Conservation (phyloP, 2,888 invertebrate species). For the Drosophila silvestris region DNA sequence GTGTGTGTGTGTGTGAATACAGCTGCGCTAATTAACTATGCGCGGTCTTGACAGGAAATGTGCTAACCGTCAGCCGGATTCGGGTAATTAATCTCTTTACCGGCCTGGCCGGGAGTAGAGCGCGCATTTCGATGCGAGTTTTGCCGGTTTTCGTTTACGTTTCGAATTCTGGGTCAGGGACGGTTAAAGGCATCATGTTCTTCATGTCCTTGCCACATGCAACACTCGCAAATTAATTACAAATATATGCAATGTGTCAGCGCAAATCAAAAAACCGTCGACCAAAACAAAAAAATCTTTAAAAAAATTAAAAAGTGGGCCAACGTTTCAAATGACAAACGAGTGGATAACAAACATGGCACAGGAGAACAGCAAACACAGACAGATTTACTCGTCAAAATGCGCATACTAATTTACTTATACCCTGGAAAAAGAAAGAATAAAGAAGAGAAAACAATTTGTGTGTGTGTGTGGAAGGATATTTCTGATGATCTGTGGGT, state of each 20-base stretch:
- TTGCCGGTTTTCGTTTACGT: constrained; percentile 37
- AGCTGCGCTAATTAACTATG: constrained; percentile 66
- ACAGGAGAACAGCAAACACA: constrained; percentile 15
- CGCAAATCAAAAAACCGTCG: constrained; percentile 40
- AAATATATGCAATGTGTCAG: constrained; percentile 35
- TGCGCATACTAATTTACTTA: background rate
- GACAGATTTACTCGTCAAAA: background rate
- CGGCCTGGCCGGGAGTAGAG: constrained; percentile 42
- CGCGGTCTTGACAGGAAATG: constrained; percentile 65
- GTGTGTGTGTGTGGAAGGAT: background rate
- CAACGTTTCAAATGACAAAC: constrained; percentile 38
- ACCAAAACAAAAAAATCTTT: constrained; percentile 1
- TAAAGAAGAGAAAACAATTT: background rate
- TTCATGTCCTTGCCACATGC: constrained; percentile 36
- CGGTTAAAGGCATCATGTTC: constrained; percentile 43
- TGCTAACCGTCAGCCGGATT: constrained; percentile 77
- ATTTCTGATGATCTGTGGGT: background rate
- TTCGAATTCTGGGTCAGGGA: constrained; percentile 66
- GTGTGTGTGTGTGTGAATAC: constrained; percentile 1
- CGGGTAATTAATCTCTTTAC: constrained; percentile 78
- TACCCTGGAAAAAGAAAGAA: background rate
- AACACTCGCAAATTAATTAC: constrained; percentile 54
- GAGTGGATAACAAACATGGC: constrained; percentile 50
- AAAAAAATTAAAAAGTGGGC: constrained; percentile 24
- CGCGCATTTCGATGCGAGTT: constrained; percentile 62